phyloP scores from a whole-genome alignment of 2,888 invertebrate species.

The Thereva unica region DNA sequence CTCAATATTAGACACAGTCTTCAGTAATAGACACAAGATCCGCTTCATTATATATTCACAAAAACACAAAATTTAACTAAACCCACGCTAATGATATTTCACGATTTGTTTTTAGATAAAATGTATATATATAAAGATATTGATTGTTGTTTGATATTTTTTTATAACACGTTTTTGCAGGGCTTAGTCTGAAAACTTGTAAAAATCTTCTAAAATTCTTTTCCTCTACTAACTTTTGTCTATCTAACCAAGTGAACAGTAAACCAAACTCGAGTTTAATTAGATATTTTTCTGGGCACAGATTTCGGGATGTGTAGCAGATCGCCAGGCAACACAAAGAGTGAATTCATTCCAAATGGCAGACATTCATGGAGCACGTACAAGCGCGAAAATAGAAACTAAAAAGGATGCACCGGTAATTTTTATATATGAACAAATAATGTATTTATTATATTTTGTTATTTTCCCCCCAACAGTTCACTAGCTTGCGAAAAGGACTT shows the following conservation, averaged over 20 bases:
- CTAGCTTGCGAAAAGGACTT: slow-evolving; percentile 74
- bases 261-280: slow-evolving; percentile 45
- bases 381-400: slow-evolving; percentile 70
- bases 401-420: slow-evolving; percentile 79
- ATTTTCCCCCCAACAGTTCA: slow-evolving; percentile 64
- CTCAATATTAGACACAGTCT: too few relatives aligned
- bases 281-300: slow-evolving; percentile 61
- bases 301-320: slow-evolving; percentile 78
- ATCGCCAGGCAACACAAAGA: slow-evolving; percentile 71
- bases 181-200: slow-evolving; percentile 21
- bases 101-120: neutral
- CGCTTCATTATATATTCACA: too few relatives aligned
- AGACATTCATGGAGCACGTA: slow-evolving; percentile 68
- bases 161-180: neutral
- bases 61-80: neutral
- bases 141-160: neutral
- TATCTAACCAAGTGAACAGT: slow-evolving; percentile 39
- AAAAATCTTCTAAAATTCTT: slow-evolving; percentile 39
- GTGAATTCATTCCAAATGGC: slow-evolving; percentile 86
- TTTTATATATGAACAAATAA: slow-evolving; percentile 42
- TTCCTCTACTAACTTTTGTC: slow-evolving; percentile 37
- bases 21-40: too few relatives aligned
- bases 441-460: slow-evolving; percentile 6
- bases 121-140: neutral
- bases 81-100: neutral